A percentile compares a stretch with the other conserved stretches of the same genome.
These are phyloP conservation scores for Drosophila insularis DNA, from an alignment of 1,140 invertebrate genomes.

Conservation along the genomic window DNA sequence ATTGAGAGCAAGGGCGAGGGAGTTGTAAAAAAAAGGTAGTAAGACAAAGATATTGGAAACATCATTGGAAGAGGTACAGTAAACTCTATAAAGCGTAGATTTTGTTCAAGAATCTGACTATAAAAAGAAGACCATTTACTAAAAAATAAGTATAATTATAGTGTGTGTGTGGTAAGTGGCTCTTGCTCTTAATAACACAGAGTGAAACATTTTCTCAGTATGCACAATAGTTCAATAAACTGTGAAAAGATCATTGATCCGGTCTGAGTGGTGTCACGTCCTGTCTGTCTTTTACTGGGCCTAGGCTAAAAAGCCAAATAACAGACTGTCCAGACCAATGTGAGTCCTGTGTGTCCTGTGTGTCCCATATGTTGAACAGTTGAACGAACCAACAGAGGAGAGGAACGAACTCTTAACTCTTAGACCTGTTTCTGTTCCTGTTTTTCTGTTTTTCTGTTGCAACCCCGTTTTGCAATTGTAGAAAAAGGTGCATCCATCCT, in stretches of 20 bases:
- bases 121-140: too few relatives aligned
- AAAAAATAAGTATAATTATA: too few relatives aligned
- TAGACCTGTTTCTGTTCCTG: conserved; percentile 1
- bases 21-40: too few relatives aligned
- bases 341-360: too few relatives aligned
- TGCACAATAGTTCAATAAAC: conserved; percentile 69
- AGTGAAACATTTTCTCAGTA: conserved; percentile 22
- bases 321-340: conserved; percentile 1
- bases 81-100: too few relatives aligned
- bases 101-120: too few relatives aligned
- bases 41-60: too few relatives aligned
- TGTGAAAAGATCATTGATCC: conserved; percentile 62
- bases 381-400: conserved; percentile 36
- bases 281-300: conserved; percentile 13
- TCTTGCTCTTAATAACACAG: not conserved
- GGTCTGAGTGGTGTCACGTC: not conserved
- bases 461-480: conserved; percentile 11
- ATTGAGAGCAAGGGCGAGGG: not conserved
- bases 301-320: conserved; percentile 42
- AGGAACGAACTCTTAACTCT: not conserved
- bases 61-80: too few relatives aligned
- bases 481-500: conserved; percentile 64
- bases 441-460: conserved; percentile 14
- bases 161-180: too few relatives aligned
- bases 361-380: conserved; percentile 33